A percentile compares a stretch with the other conserved stretches of the same genome.
phyloP scores from a whole-genome alignment of 2,113 vertebrate genomes.

The Gallinago media region DNA sequence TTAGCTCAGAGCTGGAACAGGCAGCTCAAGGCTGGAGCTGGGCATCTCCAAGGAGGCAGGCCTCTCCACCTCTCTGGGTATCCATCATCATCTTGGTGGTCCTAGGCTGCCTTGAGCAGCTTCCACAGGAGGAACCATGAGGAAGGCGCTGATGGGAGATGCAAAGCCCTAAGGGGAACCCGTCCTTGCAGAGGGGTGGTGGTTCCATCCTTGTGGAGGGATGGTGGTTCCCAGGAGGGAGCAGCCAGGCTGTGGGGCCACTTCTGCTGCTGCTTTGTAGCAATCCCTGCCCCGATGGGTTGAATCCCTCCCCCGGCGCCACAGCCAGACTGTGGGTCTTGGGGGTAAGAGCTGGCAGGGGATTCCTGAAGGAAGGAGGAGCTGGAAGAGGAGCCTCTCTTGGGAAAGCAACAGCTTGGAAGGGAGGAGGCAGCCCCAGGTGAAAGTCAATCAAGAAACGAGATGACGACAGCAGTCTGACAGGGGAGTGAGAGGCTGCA shows the following conservation, averaged over 20 bases:
- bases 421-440: not conserved
- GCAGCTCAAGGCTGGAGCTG: not conserved
- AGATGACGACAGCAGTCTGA: accelerated
- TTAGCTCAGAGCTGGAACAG: not conserved
- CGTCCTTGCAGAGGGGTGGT: not conserved
- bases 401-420: not conserved
- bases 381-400: not conserved
- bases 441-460: not conserved
- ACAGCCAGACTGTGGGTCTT: not conserved
- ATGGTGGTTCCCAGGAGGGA: not conserved
- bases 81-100: accelerated
- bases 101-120: not conserved
- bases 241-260: not conserved
- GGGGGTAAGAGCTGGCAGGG: not conserved
- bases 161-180: not conserved
- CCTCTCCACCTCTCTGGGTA: not conserved
- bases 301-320: not conserved
- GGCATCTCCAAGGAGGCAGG: not conserved
- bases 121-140: not conserved
- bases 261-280: not conserved
- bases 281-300: not conserved
- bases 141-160: not conserved
- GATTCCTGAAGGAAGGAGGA: not conserved
- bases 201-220: not conserved
- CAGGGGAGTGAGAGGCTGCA: accelerated